These are phyloP conservation scores for Bombus superbus DNA, from an alignment of 1,140 invertebrate genomes.

Conservation along the genomic window DNA sequence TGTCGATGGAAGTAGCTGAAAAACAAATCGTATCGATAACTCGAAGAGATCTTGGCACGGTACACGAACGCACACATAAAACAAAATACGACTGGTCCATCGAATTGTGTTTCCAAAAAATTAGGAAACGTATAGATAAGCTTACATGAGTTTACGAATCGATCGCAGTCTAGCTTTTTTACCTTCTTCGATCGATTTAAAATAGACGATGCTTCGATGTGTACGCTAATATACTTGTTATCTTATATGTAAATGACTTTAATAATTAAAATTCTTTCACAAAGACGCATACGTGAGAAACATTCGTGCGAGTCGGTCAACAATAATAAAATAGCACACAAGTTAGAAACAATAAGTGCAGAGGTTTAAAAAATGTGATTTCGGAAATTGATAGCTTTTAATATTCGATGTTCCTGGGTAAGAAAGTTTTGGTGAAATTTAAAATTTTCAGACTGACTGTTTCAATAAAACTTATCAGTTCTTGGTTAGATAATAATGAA, in stretches of 20 bases:
- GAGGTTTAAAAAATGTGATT: not conserved
- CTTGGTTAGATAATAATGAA: not conserved
- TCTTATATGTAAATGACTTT: not conserved
- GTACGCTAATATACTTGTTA: not conserved
- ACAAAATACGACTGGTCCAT: slow-evolving; percentile 1
- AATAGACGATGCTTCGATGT: slow-evolving; percentile 32
- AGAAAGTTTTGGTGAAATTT: too few species aligned
- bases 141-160: not conserved
- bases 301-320: not conserved
- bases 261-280: not conserved
- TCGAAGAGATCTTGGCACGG: not conserved
- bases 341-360: not conserved
- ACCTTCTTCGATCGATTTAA: not conserved
- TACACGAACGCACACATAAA: slow-evolving; percentile 9
- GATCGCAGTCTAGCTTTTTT: not conserved
- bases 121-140: not conserved
- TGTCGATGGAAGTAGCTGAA: slow-evolving; percentile 45
- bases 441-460: not conserved
- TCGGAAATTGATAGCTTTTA: too few species aligned
- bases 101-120: not conserved
- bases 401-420: too few species aligned
- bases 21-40: slow-evolving; percentile 36
- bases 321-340: not conserved
- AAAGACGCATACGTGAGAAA: not conserved
- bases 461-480: not conserved